phyloP scores from a whole-genome alignment of 2,113 vertebrate genomes.

The Caranx melampygus region DNA sequence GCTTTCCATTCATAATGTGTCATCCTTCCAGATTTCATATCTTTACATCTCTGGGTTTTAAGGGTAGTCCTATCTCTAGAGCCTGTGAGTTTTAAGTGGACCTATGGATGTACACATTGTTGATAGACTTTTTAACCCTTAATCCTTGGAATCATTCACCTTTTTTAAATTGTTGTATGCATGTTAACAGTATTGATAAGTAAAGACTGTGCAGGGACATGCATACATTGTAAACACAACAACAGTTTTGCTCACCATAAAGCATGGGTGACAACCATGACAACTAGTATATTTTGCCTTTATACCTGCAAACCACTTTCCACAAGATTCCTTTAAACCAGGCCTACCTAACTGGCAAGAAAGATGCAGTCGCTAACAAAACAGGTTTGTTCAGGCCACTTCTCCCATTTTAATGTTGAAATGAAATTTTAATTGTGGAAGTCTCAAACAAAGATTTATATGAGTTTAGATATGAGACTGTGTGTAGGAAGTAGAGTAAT shows the following conservation, averaged over 20 bases:
- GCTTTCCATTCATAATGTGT: not conserved
- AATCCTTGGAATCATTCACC: not conserved
- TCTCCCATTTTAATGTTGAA: no score
- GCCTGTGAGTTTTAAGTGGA: not conserved
- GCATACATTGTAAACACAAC: not conserved
- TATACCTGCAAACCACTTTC: not conserved
- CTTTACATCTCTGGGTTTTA: not conserved
- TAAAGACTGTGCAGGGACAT: slow-evolving; percentile 8
- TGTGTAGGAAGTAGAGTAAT: not conserved
- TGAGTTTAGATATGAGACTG: not conserved
- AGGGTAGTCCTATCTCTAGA: not conserved
- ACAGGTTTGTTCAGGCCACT: not conserved
- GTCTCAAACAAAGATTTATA: no score
- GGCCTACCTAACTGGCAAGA: no score
- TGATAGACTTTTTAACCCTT: not conserved
- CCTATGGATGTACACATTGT: not conserved
- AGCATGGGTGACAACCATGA: no score
- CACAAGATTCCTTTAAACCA: no score
- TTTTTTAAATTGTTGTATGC: not conserved
- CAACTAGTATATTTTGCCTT: not conserved
- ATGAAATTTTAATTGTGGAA: no score
- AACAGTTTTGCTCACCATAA: not conserved
- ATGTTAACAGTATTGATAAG: not conserved
- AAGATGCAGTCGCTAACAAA: not conserved
- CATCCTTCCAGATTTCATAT: not conserved